A percentile compares a stretch with the other conserved stretches of the same genome.
Evolutionary conservation across 2,888 invertebrate species (phyloP).

Genomic region (Bombylius major): DNA sequence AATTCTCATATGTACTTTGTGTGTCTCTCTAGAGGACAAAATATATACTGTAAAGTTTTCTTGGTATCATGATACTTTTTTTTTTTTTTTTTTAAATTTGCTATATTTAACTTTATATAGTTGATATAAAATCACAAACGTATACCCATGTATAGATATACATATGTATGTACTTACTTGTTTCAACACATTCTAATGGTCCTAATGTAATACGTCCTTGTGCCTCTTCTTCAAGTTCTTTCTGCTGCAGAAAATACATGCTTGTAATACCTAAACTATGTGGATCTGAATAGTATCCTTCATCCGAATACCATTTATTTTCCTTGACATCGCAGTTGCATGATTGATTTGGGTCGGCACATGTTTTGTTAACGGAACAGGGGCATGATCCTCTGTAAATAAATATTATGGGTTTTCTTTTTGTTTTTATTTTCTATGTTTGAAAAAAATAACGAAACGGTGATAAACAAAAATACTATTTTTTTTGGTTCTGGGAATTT

Average conservation of each 20-base stretch:
- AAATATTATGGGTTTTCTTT: too few species aligned
- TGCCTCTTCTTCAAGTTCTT: constrained; percentile 67
- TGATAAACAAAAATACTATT: too few species aligned
- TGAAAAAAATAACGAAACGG: constrained; percentile 1
- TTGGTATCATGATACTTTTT: too few species aligned
- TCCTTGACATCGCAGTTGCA: constrained; percentile 87
- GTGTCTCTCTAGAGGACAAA: too few species aligned
- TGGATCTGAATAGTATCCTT: constrained; percentile 69
- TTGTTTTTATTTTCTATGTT: too few species aligned
- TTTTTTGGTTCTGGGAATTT: too few species aligned
- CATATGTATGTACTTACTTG: constrained; percentile 50
- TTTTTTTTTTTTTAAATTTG: too few species aligned
- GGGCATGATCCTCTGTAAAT: constrained; percentile 53
- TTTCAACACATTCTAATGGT: constrained; percentile 86
- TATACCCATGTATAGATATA: too few species aligned
- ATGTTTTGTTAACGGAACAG: constrained; percentile 66
- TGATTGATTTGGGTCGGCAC: constrained; percentile 65
- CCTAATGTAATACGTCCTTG: constrained; percentile 80
- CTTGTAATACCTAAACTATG: constrained; percentile 78
- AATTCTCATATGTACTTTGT: too few species aligned
- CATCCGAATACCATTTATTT: constrained; percentile 79
- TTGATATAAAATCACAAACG: too few species aligned
- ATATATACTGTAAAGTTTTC: too few species aligned
- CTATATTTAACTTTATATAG: too few species aligned
- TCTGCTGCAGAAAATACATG: constrained; percentile 81